phyloP scores from a whole-genome alignment of 64 coral and sea anemone species.

The Trachythela sp. region DNA sequence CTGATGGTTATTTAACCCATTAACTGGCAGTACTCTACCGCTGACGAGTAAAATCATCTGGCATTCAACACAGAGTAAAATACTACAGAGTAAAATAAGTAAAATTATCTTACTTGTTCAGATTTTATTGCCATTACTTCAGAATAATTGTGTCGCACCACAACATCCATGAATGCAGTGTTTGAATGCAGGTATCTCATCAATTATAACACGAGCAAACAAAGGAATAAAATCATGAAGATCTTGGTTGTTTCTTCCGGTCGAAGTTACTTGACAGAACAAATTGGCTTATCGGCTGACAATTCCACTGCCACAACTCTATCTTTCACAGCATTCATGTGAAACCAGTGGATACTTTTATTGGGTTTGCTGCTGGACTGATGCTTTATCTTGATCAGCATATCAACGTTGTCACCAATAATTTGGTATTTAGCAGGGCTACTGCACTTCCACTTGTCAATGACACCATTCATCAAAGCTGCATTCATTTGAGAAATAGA shows the following conservation, averaged over 20 bases:
- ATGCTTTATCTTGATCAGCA: constrained; percentile 49
- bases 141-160: background rate
- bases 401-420: constrained; percentile 52
- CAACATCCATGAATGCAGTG: background rate
- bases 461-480: no score
- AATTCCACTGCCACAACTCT: background rate
- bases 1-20: no score
- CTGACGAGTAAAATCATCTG: no score
- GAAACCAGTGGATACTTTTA: constrained; percentile 64
- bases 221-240: constrained; percentile 17
- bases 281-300: background rate
- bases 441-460: no score
- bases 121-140: background rate
- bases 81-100: no score
- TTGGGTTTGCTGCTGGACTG: constrained; percentile 43
- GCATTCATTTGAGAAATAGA: no score
- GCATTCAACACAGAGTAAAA: no score
- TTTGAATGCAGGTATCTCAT: background rate
- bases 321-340: constrained; percentile 52
- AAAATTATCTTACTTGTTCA: constrained; percentile 4
- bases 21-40: no score
- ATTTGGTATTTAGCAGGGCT: constrained; percentile 49
- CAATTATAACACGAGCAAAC: background rate
- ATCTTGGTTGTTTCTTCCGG: background rate
- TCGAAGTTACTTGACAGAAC: background rate